Evolutionary conservation across 2,797 vertebrate species (phyloP).

Genomic region (Gymnopithys bicolor): DNA sequence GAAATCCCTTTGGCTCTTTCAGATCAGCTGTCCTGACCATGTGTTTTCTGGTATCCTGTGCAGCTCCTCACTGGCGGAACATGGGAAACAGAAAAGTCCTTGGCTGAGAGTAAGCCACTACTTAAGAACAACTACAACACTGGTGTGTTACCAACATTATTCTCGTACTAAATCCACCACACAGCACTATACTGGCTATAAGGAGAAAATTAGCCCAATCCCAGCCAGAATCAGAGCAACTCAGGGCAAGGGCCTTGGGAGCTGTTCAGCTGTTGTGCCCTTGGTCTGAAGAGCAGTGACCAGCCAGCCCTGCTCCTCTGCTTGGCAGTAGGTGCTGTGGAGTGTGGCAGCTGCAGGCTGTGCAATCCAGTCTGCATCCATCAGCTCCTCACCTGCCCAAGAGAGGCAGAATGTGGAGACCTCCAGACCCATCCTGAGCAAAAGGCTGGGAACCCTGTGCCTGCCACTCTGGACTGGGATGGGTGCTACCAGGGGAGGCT

Average conservation of each 20-base stretch:
- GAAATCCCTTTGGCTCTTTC: not conserved
- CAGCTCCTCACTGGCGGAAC: not conserved
- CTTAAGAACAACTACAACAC: not conserved
- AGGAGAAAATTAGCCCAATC: not conserved
- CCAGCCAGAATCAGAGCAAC: not conserved
- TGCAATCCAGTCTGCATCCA: not conserved
- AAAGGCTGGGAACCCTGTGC: not conserved
- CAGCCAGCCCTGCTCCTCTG: accelerated
- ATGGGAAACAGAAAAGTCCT: not conserved
- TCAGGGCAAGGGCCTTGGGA: not conserved
- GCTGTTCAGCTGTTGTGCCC: not conserved
- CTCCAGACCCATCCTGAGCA: not conserved
- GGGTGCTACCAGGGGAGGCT: not conserved
- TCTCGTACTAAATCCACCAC: not conserved
- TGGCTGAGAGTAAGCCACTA: not conserved
- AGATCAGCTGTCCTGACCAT: not conserved
- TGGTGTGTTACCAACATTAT: not conserved
- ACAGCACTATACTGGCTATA: not conserved
- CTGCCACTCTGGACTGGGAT: accelerated
- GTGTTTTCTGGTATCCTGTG: no score
- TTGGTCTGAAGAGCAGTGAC: not conserved
- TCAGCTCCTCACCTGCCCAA: not conserved
- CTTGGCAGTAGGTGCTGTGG: accelerated
- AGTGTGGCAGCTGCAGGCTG: accelerated
- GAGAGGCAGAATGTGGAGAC: not conserved